These are phyloP conservation scores for Celastrina argiolus DNA, from an alignment of 2,888 invertebrate genomes.

Conservation along the genomic window DNA sequence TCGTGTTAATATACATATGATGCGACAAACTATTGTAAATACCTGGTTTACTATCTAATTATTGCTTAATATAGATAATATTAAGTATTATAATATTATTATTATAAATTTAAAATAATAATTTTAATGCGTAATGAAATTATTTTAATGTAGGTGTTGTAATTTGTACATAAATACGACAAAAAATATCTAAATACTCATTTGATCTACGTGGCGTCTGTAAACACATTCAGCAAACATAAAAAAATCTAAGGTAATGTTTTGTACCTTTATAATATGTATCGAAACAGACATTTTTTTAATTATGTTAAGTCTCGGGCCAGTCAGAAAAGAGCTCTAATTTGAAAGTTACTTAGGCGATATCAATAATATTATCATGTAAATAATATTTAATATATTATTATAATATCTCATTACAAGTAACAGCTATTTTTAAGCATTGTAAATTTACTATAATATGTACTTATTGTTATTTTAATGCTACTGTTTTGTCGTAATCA, in stretches of 20 bases:
- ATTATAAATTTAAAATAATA: neutral
- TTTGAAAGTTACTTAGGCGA: neutral
- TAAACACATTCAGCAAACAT: neutral
- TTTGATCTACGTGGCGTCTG: neutral
- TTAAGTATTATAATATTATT: neutral
- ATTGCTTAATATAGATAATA: neutral
- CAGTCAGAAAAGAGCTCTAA: neutral
- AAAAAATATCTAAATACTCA: neutral
- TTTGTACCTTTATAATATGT: no score
- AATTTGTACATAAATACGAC: neutral
- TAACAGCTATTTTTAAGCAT: neutral
- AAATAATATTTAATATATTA: constrained; percentile 4
- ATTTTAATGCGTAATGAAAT: neutral
- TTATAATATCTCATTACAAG: neutral
- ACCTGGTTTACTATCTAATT: neutral
- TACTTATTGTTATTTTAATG: neutral
- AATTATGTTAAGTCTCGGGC: neutral
- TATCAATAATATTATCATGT: neutral
- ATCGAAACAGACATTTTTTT: no score
- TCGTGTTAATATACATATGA: neutral
- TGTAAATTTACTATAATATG: neutral
- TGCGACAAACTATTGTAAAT: neutral
- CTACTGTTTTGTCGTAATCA: neutral
- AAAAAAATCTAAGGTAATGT: no score
- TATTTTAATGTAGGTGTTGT: neutral